phyloP scores from a whole-genome alignment of 2,797 vertebrate genomes.

The Poeciliopsis infans region DNA sequence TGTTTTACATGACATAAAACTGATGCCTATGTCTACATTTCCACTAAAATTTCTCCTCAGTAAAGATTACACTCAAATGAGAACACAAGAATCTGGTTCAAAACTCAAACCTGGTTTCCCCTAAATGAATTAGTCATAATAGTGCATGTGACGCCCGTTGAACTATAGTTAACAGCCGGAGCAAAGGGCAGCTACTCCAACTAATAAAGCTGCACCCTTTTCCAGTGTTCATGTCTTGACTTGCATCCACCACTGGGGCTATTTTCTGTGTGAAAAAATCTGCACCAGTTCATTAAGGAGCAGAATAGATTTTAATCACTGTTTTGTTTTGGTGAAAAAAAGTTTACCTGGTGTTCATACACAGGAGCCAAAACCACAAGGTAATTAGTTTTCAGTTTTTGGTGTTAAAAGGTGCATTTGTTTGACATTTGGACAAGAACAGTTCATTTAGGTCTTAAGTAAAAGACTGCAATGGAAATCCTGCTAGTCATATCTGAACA shows the following conservation, averaged over 20 bases:
- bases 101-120: neutral
- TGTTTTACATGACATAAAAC: neutral
- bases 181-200: slow-evolving; percentile 1
- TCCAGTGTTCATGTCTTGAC: slow-evolving; percentile 4
- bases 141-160: neutral
- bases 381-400: neutral
- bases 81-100: neutral
- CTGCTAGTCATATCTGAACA: neutral
- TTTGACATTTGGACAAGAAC: neutral
- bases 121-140: neutral
- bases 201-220: neutral
- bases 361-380: neutral
- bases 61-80: neutral
- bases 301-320: neutral
- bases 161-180: neutral
- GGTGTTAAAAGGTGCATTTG: neutral
- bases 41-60: neutral
- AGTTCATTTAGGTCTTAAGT: neutral
- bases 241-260: neutral
- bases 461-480: neutral
- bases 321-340: neutral
- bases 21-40: neutral
- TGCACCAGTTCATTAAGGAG: neutral
- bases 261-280: neutral
- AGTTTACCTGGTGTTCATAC: neutral